Percentiles rank a stretch among this genome's conserved stretches.
Evolutionary conservation across 2,888 invertebrate species (phyloP).

Genomic region (Alentia gelatinosa): DNA sequence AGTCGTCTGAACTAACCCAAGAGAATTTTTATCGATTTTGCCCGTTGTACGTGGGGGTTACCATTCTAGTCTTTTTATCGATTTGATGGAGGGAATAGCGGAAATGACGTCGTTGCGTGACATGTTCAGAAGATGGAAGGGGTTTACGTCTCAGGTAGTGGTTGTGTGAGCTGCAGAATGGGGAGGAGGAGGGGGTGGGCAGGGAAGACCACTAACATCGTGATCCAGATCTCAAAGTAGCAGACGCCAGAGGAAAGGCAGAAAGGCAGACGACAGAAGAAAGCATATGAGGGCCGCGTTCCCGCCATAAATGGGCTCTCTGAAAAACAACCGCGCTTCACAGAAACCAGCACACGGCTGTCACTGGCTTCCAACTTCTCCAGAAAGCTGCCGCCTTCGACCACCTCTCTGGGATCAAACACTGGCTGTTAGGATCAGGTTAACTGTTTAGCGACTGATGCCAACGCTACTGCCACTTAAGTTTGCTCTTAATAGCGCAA

Average conservation of each 20-base stretch:
- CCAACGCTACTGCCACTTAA: background rate
- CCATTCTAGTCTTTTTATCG: background rate
- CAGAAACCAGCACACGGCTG: background rate
- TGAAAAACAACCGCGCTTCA: constrained; percentile 47
- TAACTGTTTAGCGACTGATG: constrained; percentile 19
- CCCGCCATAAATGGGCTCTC: constrained; percentile 28
- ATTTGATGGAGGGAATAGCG: background rate
- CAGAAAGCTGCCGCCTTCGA: constrained; percentile 6
- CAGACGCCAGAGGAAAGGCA: background rate
- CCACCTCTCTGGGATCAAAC: constrained; percentile 6
- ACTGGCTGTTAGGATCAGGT: background rate
- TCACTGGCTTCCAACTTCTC: background rate
- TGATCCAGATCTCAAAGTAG: constrained; percentile 10
- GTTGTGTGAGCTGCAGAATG: too few relatives aligned
- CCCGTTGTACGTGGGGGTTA: too few relatives aligned
- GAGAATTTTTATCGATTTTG: too few relatives aligned
- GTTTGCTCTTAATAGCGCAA: background rate
- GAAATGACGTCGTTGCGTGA: background rate
- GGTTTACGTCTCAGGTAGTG: background rate
- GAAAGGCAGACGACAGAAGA: constrained; percentile 1
- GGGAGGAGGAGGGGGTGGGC: too few relatives aligned
- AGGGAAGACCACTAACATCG: background rate
- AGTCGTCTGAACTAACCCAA: too few relatives aligned
- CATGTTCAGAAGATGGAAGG: background rate
- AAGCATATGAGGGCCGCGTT: background rate